phyloP scores from a whole-genome alignment of 1,140 invertebrate species.

The Macrobrachium rosenbergii region DNA sequence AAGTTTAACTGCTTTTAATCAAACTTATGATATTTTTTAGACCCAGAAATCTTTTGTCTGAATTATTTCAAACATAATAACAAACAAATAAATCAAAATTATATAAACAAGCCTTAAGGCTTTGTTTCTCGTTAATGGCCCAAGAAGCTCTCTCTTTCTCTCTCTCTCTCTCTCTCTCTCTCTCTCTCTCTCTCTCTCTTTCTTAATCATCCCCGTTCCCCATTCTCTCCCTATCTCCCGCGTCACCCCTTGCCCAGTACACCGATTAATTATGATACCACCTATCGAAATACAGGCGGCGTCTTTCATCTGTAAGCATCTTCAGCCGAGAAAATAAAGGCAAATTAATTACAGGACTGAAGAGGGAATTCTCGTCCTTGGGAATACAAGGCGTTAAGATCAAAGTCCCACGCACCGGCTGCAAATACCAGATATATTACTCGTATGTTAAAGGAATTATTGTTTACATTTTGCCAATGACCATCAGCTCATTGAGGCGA shows the following conservation, averaged over 20 bases:
- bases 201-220: background rate
- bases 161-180: too few relatives aligned
- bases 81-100: too few relatives aligned
- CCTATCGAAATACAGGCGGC: slow-evolving; percentile 58
- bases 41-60: too few relatives aligned
- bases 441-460: slow-evolving; percentile 32
- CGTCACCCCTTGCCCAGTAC: slow-evolving; percentile 25
- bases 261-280: slow-evolving; percentile 55
- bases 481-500: slow-evolving; percentile 12
- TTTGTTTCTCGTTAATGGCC: too few relatives aligned
- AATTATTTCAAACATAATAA: too few relatives aligned
- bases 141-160: too few relatives aligned
- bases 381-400: slow-evolving; percentile 3
- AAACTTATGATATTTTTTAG: too few relatives aligned
- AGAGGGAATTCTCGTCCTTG: slow-evolving; percentile 23
- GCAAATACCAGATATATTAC: slow-evolving; percentile 25
- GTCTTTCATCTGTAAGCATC: slow-evolving; percentile 60
- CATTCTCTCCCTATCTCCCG: slow-evolving; percentile 17
- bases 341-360: slow-evolving; percentile 49
- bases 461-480: slow-evolving; percentile 56
- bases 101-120: too few relatives aligned
- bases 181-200: too few relatives aligned
- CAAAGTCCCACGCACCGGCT: background rate
- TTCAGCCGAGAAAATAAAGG: slow-evolving; percentile 56
- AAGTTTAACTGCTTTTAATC: too few relatives aligned